Percentiles rank a stretch among this genome's conserved stretches.
These are phyloP conservation scores for Mechanitis mazaeus DNA, from an alignment of 2,888 invertebrate species.

Conservation along the genomic window DNA sequence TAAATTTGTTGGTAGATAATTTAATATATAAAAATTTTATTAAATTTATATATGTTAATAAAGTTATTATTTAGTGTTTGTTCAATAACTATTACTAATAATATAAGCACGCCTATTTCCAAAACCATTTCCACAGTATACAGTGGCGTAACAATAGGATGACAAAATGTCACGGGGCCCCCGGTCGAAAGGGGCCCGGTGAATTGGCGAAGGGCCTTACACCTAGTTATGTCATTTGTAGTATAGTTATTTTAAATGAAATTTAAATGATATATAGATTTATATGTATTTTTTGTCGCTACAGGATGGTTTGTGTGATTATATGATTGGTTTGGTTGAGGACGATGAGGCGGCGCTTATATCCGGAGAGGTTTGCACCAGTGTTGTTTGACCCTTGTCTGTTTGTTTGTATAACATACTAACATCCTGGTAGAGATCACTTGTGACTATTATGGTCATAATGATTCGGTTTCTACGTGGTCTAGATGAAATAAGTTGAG, in stretches of 20 bases:
- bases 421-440: too few species aligned
- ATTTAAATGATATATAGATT: conserved; percentile 27
- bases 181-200: background rate
- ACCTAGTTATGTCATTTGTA: too few species aligned
- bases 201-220: too few species aligned
- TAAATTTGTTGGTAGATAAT: too few species aligned
- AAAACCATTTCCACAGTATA: conserved; percentile 10
- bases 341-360: conserved; percentile 75
- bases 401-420: too few species aligned
- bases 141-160: too few species aligned
- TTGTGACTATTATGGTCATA: too few species aligned
- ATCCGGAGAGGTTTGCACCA: conserved; percentile 61
- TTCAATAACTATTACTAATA: conserved; percentile 15
- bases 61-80: background rate
- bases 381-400: too few species aligned
- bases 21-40: background rate
- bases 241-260: background rate
- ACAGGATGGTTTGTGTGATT: conserved; percentile 77
- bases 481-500: too few species aligned
- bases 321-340: conserved; percentile 77
- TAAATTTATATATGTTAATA: background rate
- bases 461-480: too few species aligned
- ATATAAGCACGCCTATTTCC: conserved; percentile 19
- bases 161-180: too few species aligned
- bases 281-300: conserved; percentile 60